Percentiles rank a stretch among this genome's conserved stretches.
phyloP scores from a whole-genome alignment of 2,797 vertebrate genomes.

The Momotus momota region DNA sequence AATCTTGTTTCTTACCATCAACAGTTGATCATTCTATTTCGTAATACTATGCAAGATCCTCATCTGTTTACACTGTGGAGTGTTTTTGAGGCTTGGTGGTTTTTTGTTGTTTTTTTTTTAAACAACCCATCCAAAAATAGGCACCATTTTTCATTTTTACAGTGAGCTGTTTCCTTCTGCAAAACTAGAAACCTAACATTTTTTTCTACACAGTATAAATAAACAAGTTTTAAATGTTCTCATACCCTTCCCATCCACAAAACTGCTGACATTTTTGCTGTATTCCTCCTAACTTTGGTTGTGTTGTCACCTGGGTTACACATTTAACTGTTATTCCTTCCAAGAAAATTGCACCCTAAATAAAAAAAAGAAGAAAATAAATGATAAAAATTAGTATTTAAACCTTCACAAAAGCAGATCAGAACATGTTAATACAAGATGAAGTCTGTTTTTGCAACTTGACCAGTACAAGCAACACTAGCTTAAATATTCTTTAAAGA shows the following conservation, averaged over 20 bases:
- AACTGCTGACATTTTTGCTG: constrained; percentile 95
- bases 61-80: background rate
- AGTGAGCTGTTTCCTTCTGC: background rate
- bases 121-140: background rate
- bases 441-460: background rate
- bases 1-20: background rate
- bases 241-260: constrained; percentile 94
- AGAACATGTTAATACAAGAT: background rate
- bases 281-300: constrained; percentile 92
- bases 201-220: background rate
- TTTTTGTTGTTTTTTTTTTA: background rate
- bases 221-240: background rate
- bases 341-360: constrained; percentile 93
- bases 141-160: background rate
- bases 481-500: background rate
- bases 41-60: background rate
- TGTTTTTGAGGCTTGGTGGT: background rate
- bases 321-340: constrained; percentile 93
- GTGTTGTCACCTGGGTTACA: constrained; percentile 90
- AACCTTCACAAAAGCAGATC: background rate
- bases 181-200: background rate
- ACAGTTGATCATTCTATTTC: background rate
- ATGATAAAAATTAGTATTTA: background rate
- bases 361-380: background rate
- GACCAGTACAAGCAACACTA: background rate